Percentiles rank a stretch among this genome's conserved stretches.
phyloP scores from a whole-genome alignment of 2,888 invertebrate species.

The Apamea anceps region DNA sequence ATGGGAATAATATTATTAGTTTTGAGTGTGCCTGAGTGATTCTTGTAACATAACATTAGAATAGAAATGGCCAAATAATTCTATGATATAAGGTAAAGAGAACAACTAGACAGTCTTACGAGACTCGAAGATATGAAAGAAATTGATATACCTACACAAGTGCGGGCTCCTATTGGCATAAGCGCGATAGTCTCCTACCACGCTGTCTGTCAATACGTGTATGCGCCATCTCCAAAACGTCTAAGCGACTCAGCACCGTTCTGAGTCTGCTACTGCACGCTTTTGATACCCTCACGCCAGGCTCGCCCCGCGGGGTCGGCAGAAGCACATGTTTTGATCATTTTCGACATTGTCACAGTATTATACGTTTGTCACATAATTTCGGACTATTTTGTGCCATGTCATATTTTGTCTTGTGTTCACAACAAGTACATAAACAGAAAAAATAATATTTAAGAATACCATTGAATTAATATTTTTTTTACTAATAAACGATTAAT shows the following conservation, averaged over 20 bases:
- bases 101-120: slow-evolving; percentile 28
- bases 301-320: slow-evolving; percentile 18
- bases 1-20: slow-evolving; percentile 44
- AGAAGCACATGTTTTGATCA: slow-evolving; percentile 35
- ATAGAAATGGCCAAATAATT: slow-evolving; percentile 66
- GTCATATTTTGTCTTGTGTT: slow-evolving; percentile 71
- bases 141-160: slow-evolving; percentile 44
- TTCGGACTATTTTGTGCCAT: slow-evolving; percentile 81
- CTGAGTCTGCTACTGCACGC: slow-evolving; percentile 88
- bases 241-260: slow-evolving; percentile 85
- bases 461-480: slow-evolving; percentile 67
- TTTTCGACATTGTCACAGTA: slow-evolving; percentile 61
- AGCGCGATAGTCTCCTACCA: slow-evolving; percentile 71
- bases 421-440: slow-evolving; percentile 63
- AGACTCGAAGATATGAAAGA: slow-evolving; percentile 25
- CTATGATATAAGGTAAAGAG: slow-evolving; percentile 37
- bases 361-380: slow-evolving; percentile 62
- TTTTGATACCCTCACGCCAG: slow-evolving; percentile 73
- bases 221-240: slow-evolving; percentile 77
- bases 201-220: slow-evolving; percentile 68
- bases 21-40: slow-evolving; percentile 51
- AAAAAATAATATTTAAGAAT: slow-evolving; percentile 63
- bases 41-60: slow-evolving; percentile 51
- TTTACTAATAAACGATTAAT: slow-evolving; percentile 62
- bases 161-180: slow-evolving; percentile 64